Evolutionary conservation across 2,113 vertebrate genomes (phyloP), one percentile per base, ranked within the genome.

Genomic region (Ancistrus triradiatus): DNA sequence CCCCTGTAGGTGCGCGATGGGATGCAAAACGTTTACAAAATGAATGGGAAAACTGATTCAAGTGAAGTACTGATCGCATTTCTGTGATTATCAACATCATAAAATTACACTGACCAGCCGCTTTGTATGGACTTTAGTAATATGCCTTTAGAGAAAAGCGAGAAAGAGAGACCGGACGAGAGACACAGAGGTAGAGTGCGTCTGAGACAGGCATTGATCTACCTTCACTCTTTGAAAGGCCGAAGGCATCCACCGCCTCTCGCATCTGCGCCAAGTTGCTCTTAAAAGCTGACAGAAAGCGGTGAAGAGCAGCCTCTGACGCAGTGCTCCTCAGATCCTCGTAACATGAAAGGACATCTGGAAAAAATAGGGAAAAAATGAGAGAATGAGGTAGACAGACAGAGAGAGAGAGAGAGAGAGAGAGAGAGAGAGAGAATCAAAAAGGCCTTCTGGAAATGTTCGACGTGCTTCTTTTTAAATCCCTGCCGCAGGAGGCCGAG

Each of bases 201-300:
- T 8, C 18, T 40, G 53, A 66, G 52, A 47, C 51, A 28, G 27
- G 17, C 55, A 51, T 55, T 60, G 66, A 25, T 61, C 73, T 74
- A 76, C 72, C 63, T 76, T 74, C 63, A 47, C 72, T 75, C 55
- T 66, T 56, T 80, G 78, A 78, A 53, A 67, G 78, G 63, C 48
- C 52, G 31, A 79, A 77, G 62, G 70, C 78, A 56, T 80, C 72
- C 75, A 75, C 59, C 33, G 73, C 68, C 70, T 75, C 70, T 37
- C 77, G 66, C 57, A 77, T 78, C 40, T 80, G 69, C 25, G 76
- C 46, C 9, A 56, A 65, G 75, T 25, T 83, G 72, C 74, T 84
- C 76, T 78, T 78, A 70, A 77, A 85, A 76, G 51, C 53, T 68
- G 49, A 74, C 50, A 81, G 48, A 75, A 81, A 83, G 28, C 64